Evolutionary conservation across 2,888 invertebrate genomes (phyloP).

Genomic region (Chesias legatella): DNA sequence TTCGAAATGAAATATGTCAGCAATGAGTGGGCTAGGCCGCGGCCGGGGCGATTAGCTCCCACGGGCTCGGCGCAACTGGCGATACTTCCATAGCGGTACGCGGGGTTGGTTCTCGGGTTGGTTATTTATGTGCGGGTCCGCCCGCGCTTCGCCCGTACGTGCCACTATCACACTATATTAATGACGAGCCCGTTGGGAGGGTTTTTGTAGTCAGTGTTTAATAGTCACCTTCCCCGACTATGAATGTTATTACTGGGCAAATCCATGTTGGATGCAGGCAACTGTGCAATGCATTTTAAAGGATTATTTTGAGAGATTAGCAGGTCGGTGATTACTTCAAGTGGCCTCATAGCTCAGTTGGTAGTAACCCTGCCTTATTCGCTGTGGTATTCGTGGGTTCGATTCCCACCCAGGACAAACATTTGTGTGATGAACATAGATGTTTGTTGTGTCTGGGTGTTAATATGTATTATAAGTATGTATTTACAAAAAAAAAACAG

Average conservation of each 20-base stretch:
- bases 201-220: constrained; percentile 50
- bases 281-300: no score
- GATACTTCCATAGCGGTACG: constrained; percentile 40
- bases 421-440: no score
- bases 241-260: constrained; percentile 38
- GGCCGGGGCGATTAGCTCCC: constrained; percentile 34
- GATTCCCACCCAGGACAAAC: no score
- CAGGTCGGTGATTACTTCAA: no score
- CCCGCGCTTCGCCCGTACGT: constrained; percentile 59
- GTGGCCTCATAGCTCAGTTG: no score
- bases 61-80: constrained; percentile 25
- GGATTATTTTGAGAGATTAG: no score
- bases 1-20: constrained; percentile 35
- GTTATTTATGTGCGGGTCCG: constrained; percentile 63
- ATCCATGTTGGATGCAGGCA: constrained; percentile 34
- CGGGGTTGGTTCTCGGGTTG: constrained; percentile 50
- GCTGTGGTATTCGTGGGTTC: no score
- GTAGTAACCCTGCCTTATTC: no score
- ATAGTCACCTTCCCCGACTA: constrained; percentile 37
- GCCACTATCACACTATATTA: constrained; percentile 64
- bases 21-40: constrained; percentile 26
- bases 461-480: no score
- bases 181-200: constrained; percentile 55
- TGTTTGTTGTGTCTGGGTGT: no score
- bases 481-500: no score